These are phyloP conservation scores for Abrostola triplasia DNA, from an alignment of 2,888 invertebrate genomes.

Conservation along the genomic window DNA sequence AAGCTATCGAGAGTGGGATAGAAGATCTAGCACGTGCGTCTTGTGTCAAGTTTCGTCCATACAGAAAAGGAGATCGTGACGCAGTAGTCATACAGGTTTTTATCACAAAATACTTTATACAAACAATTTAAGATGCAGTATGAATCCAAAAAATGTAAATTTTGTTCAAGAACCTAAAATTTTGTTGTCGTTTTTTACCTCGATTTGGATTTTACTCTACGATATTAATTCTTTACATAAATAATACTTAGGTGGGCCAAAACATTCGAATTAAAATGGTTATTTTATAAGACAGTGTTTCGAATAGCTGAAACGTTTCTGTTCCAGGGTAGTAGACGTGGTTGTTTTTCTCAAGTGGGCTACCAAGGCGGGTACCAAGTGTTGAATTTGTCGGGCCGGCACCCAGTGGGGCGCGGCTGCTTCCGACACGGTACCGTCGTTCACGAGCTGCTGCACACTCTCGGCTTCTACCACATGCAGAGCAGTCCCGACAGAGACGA, in stretches of 20 bases:
- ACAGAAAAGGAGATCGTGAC: constrained; percentile 80
- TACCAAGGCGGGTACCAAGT: constrained; percentile 85
- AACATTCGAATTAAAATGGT: neutral
- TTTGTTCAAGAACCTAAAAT: too few relatives aligned
- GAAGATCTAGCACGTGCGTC: constrained; percentile 82
- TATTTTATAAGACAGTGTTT: neutral
- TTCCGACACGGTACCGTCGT: constrained; percentile 91
- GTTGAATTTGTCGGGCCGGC: constrained; percentile 87
- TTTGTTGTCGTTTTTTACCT: too few relatives aligned
- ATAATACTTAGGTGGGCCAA: too few relatives aligned
- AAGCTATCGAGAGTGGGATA: constrained; percentile 82
- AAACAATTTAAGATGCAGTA: too few relatives aligned
- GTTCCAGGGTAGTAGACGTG: constrained; percentile 78
- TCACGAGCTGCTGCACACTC: constrained; percentile 93
- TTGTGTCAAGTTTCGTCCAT: constrained; percentile 84
- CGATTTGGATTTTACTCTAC: too few relatives aligned
- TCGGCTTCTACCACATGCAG: constrained; percentile 95
- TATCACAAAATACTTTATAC: neutral
- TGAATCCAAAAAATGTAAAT: too few relatives aligned
- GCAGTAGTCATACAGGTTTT: constrained; percentile 85
- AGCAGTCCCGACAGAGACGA: constrained; percentile 93
- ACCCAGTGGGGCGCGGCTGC: constrained; percentile 88
- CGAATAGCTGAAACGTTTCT: neutral
- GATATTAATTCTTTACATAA: too few relatives aligned
- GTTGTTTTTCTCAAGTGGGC: constrained; percentile 86